Base-by-base conservation (phyloP, 1,140 invertebrate species). In the Caenorhabditis briggsae region DNA sequence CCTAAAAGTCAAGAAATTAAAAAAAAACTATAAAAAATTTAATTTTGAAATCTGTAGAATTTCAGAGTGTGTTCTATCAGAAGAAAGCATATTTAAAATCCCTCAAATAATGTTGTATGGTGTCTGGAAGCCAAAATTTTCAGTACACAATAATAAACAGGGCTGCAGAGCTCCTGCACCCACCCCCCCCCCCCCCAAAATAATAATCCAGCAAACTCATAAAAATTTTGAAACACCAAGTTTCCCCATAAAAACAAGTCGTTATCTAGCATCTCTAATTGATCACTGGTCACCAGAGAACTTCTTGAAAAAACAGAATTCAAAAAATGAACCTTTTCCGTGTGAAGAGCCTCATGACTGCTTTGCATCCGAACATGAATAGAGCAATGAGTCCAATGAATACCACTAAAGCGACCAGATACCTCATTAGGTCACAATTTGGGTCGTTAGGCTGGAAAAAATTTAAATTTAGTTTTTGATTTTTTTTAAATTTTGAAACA, bases 331-430 rank as follows among this genome's bases (percentile, higher is more conserved):
- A 50, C 70, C 70, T 78, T 78, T 78, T 78, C n/a, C 46, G 18
- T 20, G 20, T 50, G 7, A 78, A 23, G 8, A 78, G 46, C 14
- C 70, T 48, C 18, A 50, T 48, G 20, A n/a, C 46, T 20, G 70
- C 70, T 50, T n/a, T 43, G n/a, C 70, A 50, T 12, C 18, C 70
- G 18, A 50, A 50, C 43, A 78, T 50, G 11, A 78, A 78, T 23
- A 78, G 14, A 8, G 70, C 70, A 78, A 78, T 78, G 46, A 78
- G 20, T 11, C 70, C 70, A 50, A 78, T 50, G 46, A 78, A 78
- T 23, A 50, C 33, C 1, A 50, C 70, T 8, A 78, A 33, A 23
- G 43, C 70, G 2, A 78, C 20, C 3, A 78, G 70, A 9, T 50
- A 78, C 12, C 70, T 48, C 18, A 78, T 50, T 2, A 78, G 46